These are phyloP conservation scores for Cariama cristata DNA, from an alignment of 2,113 vertebrate species.

Conservation along the genomic window DNA sequence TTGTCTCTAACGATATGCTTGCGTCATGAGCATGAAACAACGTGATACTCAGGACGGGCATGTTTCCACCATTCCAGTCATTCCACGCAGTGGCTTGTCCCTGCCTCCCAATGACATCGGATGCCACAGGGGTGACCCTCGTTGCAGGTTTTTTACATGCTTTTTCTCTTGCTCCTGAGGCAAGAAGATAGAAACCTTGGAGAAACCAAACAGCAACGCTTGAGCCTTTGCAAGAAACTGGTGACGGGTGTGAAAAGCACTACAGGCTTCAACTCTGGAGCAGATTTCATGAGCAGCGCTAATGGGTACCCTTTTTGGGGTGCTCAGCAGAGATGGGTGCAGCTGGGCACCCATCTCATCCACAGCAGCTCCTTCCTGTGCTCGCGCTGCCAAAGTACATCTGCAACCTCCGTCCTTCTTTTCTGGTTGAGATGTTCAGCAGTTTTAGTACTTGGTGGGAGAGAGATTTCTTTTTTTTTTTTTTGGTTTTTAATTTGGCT, in stretches of 20 bases:
- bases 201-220: neutral
- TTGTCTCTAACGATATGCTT: neutral
- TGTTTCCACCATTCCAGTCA: neutral
- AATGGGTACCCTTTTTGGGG: neutral
- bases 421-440: neutral
- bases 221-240: neutral
- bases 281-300: neutral
- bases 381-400: neutral
- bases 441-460: neutral
- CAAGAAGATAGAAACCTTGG: neutral
- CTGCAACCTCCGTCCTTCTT: neutral
- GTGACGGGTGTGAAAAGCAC: neutral
- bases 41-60: accelerated
- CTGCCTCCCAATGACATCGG: no score
- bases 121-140: neutral
- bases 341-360: neutral
- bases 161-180: neutral
- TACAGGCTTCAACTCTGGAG: neutral
- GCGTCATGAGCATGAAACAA: no score
- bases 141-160: accelerated
- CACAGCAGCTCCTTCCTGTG: neutral
- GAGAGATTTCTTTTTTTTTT: no score
- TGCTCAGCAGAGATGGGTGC: neutral
- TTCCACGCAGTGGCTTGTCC: neutral
- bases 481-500: neutral